Conservation (phyloP, 2,888 invertebrate species). For the Epinotia nisella region DNA sequence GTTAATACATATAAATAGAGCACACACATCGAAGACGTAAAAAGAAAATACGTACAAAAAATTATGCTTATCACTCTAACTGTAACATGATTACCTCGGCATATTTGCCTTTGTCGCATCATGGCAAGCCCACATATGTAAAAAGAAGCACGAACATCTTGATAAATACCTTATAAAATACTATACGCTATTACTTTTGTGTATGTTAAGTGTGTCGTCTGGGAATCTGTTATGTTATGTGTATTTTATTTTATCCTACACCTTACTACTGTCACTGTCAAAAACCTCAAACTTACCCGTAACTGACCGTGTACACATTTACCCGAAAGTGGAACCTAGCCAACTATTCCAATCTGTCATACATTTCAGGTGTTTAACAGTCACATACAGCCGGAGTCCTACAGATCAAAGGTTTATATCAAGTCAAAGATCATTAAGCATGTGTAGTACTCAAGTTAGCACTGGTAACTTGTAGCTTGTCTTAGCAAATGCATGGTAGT, state of each 20-base stretch:
- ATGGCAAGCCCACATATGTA: background rate
- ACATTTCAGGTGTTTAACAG: constrained; percentile 96
- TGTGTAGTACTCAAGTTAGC: constrained; percentile 74
- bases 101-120: no score
- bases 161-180: no score
- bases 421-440: constrained; percentile 80
- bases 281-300: background rate
- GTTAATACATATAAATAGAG: no score
- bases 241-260: background rate
- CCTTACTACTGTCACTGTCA: background rate
- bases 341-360: constrained; percentile 80
- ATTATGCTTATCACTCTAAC: no score
- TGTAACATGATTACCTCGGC: no score
- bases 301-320: background rate
- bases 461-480: constrained; percentile 55
- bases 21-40: no score
- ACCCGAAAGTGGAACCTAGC: constrained; percentile 51
- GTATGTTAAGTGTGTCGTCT: constrained; percentile 9
- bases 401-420: constrained; percentile 95
- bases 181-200: background rate
- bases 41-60: no score
- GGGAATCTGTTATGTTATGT: constrained; percentile 10
- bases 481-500: constrained; percentile 70
- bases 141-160: background rate
- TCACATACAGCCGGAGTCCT: constrained; percentile 96